Conservation (phyloP, 2,888 invertebrate genomes). For the Balanococcus diminutus region DNA sequence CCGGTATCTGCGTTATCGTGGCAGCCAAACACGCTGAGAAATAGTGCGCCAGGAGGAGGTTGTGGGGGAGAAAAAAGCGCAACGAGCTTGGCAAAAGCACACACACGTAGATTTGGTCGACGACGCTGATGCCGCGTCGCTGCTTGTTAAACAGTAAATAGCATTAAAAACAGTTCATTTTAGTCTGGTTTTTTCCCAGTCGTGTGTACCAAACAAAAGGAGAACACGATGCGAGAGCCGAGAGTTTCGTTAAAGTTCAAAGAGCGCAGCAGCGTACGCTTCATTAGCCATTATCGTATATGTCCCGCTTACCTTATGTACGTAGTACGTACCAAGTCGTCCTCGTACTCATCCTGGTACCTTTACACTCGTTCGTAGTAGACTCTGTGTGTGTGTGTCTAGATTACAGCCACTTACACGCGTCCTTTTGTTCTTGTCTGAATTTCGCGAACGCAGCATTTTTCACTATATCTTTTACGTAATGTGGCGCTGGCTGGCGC, state of each 20-base stretch:
- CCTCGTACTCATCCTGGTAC: background rate
- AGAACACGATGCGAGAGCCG: background rate
- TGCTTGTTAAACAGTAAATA: conserved; percentile 45
- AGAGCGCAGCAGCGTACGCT: conserved; percentile 47
- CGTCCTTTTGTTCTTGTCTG: conserved; percentile 37
- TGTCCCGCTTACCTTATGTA: background rate
- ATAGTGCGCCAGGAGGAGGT: no score
- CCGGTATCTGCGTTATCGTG: no score
- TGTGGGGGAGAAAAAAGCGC: background rate
- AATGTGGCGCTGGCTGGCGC: background rate
- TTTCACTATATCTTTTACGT: conserved; percentile 11
- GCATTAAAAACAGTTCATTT: conserved; percentile 44
- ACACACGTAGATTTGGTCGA: background rate
- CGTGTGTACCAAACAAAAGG: conserved; percentile 22
- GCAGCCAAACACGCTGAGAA: background rate
- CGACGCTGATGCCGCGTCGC: background rate
- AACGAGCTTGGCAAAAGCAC: conserved; percentile 10
- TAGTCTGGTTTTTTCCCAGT: background rate
- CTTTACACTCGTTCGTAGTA: background rate
- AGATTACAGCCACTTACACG: conserved; percentile 45
- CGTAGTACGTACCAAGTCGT: background rate
- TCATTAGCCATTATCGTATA: conserved; percentile 34
- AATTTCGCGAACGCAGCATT: conserved; percentile 46
- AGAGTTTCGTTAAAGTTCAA: conserved; percentile 47
- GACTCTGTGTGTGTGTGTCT: background rate